Percentiles rank a stretch among this genome's conserved stretches.
Conservation (phyloP, 2,888 invertebrate species). For the Caenorhabditis parvicauda region DNA sequence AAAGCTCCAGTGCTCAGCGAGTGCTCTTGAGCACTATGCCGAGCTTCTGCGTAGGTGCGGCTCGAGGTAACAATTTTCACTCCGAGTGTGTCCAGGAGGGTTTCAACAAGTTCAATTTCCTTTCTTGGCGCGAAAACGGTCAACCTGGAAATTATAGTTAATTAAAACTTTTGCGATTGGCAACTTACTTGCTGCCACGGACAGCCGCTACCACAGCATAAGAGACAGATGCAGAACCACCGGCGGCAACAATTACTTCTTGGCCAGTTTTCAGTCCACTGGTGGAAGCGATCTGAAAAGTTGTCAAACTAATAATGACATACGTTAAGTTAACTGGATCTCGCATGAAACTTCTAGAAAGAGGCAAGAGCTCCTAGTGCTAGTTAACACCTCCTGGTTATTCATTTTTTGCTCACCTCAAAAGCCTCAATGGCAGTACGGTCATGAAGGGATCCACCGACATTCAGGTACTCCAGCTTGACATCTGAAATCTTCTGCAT, state of each 20-base stretch:
- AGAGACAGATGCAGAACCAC: conserved; percentile 80
- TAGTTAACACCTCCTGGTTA: background rate
- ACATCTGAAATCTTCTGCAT: conserved; percentile 72
- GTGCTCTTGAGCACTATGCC: too few species aligned
- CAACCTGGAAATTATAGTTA: conserved; percentile 87
- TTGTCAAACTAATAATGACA: background rate
- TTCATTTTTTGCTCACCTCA: conserved; percentile 10
- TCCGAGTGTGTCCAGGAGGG: conserved; percentile 81
- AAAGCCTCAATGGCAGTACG: conserved; percentile 73
- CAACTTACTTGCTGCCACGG: conserved; percentile 86
- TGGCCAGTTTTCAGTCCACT: conserved; percentile 81
- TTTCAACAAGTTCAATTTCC: conserved; percentile 76
- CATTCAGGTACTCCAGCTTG: conserved; percentile 94
- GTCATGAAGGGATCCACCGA: conserved; percentile 93
- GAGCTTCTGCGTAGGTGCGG: too few species aligned
- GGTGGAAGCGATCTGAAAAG: conserved; percentile 71
- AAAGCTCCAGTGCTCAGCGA: too few species aligned
- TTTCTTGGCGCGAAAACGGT: conserved; percentile 96
- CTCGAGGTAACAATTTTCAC: conserved; percentile 69
- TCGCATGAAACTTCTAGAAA: too few species aligned
- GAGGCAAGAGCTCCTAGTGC: background rate
- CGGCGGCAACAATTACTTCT: conserved; percentile 92
- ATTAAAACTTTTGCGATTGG: too few species aligned
- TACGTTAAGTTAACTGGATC: too few species aligned
- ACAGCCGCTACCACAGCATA: conserved; percentile 90